Base-by-base conservation (phyloP, 2,113 vertebrate species). In the Eleginops maclovinus region DNA sequence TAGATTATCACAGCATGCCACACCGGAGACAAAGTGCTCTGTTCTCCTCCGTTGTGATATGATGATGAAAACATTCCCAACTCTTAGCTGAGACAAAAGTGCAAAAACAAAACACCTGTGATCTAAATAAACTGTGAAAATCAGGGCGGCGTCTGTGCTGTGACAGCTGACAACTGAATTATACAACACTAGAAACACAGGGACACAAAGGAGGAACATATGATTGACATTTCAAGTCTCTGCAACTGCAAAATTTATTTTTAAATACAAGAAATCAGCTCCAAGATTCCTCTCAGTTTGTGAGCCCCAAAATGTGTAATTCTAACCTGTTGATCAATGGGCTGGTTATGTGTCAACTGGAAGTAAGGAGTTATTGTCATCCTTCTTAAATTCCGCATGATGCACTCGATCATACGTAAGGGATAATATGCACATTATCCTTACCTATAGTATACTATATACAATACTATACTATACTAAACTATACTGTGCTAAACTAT, bases 1-100 rank as follows among this genome's bases (percentile, higher is more conserved):
- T 91, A 89, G 86, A 69, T 74, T 78, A 65, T 86, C 83, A 69
- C 85, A 81, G 83, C 72, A 44, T 59, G 80, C 68, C 62, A 68
- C 75, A 28, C 9, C 19, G 65, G 62, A 86, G 75, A 85, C 72
- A 84, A 82, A 72, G n/a, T 26, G 44, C 36, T 77, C 79, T 72
- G 53, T 75, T 87, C 56, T 65, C 43, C 43, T 0, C 49, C 3
- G 9, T 21, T 79, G 75, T 21, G 79, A 82, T 75, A 40, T 22
- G 47, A 77, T 40, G 85, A 86, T 77, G 63, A 82, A 78, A 75
- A 82, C 68, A 67, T 72, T 73, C 19, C 63, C 41, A 28, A 36
- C 64, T 82, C 72, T 79, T 79, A 81, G 81, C 77, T 66, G 17
- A 81, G 74, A 47, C 69, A 75, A 67, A 69, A 71, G 75, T 58